Conservation (phyloP, 2,113 vertebrate species). For the Petroica traversi region DNA sequence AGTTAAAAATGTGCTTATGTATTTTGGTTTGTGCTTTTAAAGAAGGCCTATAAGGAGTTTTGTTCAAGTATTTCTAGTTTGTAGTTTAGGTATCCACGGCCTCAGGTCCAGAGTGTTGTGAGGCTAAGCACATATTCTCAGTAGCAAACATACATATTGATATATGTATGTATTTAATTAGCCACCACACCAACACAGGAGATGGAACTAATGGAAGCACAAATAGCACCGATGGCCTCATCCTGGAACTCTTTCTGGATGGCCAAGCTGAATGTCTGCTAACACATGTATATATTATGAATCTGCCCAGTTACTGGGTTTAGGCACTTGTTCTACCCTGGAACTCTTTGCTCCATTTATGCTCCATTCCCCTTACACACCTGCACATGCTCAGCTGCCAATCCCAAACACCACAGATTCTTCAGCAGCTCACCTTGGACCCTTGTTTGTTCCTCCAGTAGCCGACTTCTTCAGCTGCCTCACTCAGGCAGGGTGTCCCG, state of each 20-base stretch:
- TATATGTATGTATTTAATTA: fast-evolving
- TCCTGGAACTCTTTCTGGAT: neutral
- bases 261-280: neutral
- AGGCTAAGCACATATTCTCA: neutral
- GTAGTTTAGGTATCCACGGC: neutral
- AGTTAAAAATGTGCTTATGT: neutral
- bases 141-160: neutral
- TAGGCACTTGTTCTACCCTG: fast-evolving
- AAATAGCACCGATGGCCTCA: fast-evolving
- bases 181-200: neutral
- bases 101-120: neutral
- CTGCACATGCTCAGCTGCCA: fast-evolving
- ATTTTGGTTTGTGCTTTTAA: neutral
- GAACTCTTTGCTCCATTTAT: fast-evolving
- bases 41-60: neutral
- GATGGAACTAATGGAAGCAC: neutral
- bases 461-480: neutral
- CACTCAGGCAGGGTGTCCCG: fast-evolving
- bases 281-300: fast-evolving
- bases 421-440: neutral
- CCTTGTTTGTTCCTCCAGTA: neutral
- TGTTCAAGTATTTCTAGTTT: neutral
- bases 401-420: neutral
- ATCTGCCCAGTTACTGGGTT: neutral
- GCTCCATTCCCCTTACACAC: neutral